Evolutionary conservation across 1,140 invertebrate genomes (phyloP), one percentile per base, ranked within the genome.

Genomic region (Drosophila kurseongensis): DNA sequence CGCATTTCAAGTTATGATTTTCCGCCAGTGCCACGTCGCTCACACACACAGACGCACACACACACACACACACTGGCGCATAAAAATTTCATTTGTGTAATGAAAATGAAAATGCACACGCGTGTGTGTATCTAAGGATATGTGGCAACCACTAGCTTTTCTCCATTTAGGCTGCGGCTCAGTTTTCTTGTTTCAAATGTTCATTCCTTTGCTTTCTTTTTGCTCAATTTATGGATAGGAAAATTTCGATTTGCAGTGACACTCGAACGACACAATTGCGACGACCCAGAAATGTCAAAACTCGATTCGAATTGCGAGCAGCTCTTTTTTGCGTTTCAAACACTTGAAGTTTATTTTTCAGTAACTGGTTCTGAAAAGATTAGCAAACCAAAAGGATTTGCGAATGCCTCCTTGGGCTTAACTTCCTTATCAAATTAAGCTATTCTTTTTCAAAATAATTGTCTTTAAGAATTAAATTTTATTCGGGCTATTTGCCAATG

Each of bases 1-100:
- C 84, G 84, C 80, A 88, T 89, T 89, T 84, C 73, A 78, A 80
- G 84, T 89, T 88, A 88, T 88, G 83, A 84, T 88, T 88, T 88
- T 55, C 44, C 50, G 32, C 27, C 35, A 56, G 57, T 50, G 32
- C 40, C 54, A 45, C 18, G 23, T 41, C 42, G 14, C 62, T 41
- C 55, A 75, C 55, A 61, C 54, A 44, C 40, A 42, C 44, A 45
- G 10, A 55, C 29, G n/a, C 58, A 48, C 38, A 40, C 29, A 36
- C 36, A 40, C 35, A 50, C 55, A 56, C 41, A 16, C 42, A 68
- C 41, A 74, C 55, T 41, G n/a, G 29, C 50, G 47, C 62, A 78
- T 69, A 68, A 58, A 82, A 65, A 51, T 81, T 77, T 77, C 63
- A 75, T 75, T 81, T 63, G 48, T 63, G 60, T 71, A 59, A 80